Conservation (phyloP, 2,797 vertebrate genomes). For the Anas acuta region DNA sequence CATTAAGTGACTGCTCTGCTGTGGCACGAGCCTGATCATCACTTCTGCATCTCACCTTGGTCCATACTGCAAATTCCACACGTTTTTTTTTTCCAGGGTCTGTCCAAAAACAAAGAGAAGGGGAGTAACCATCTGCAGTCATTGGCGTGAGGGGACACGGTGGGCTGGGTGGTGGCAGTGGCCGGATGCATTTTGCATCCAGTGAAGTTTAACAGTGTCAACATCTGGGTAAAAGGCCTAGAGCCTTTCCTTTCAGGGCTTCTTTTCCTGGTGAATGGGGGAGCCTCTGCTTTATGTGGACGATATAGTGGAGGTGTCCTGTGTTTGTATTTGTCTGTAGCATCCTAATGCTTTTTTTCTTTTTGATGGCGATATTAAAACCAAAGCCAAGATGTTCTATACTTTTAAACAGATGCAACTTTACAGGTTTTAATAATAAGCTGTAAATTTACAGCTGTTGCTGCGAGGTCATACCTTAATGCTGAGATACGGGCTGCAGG, state of each 20-base stretch:
- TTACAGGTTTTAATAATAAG: neutral
- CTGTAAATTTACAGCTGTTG: neutral
- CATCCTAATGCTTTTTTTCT: neutral
- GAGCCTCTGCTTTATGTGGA: neutral
- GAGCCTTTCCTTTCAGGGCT: neutral
- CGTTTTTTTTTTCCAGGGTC: neutral
- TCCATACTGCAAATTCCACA: neutral
- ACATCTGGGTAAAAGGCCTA: neutral
- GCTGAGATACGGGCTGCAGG: neutral
- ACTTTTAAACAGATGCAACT: neutral
- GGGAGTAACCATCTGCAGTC: neutral
- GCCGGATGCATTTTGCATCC: neutral
- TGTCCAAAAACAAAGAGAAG: neutral
- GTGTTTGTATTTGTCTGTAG: neutral
- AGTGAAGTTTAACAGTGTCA: neutral
- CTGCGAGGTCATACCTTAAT: neutral
- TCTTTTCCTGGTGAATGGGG: neutral
- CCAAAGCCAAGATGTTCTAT: neutral
- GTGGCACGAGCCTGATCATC: neutral
- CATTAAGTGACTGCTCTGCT: neutral
- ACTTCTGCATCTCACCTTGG: neutral
- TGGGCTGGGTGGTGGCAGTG: neutral
- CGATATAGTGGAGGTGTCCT: neutral
- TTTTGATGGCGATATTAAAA: neutral
- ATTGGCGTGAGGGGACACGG: rapidly evolving